Conservation (phyloP, 2,797 vertebrate species). For the Phalloptychus januarius region DNA sequence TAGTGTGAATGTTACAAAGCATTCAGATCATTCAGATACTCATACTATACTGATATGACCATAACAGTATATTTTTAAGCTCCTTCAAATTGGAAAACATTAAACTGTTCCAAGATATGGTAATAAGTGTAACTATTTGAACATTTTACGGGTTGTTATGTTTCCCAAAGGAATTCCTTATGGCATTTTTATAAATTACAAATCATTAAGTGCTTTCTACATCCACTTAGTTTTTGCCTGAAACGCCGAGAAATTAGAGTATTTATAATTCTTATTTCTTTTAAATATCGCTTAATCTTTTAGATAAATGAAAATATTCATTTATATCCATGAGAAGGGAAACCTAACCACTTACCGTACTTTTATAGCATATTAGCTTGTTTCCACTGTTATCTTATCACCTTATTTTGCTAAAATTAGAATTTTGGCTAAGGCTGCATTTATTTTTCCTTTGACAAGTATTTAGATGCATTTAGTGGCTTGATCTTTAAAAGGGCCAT, state of each 20-base stretch:
- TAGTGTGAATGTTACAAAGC: neutral
- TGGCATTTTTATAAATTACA: neutral
- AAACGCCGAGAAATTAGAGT: neutral
- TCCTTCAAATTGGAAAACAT: neutral
- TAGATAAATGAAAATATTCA: neutral
- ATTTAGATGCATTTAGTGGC: neutral
- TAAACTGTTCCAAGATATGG: neutral
- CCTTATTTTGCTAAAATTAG: neutral
- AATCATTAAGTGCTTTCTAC: neutral
- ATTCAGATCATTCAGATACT: neutral
- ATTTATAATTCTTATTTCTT: neutral
- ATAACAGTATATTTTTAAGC: neutral
- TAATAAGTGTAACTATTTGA: neutral
- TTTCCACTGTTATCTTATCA: neutral
- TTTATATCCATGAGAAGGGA: neutral
- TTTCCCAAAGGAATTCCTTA: neutral
- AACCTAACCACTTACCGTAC: neutral
- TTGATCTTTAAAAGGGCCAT: neutral
- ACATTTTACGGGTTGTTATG: neutral
- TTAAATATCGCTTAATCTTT: neutral
- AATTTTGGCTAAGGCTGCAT: neutral
- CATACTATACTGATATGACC: too few relatives aligned
- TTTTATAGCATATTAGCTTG: neutral
- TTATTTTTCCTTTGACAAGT: neutral
- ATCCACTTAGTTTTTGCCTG: neutral